Evolutionary conservation across 53 echinoderm and acorn worm species (phyloP).

Genomic region (Holothuria leucospilota): DNA sequence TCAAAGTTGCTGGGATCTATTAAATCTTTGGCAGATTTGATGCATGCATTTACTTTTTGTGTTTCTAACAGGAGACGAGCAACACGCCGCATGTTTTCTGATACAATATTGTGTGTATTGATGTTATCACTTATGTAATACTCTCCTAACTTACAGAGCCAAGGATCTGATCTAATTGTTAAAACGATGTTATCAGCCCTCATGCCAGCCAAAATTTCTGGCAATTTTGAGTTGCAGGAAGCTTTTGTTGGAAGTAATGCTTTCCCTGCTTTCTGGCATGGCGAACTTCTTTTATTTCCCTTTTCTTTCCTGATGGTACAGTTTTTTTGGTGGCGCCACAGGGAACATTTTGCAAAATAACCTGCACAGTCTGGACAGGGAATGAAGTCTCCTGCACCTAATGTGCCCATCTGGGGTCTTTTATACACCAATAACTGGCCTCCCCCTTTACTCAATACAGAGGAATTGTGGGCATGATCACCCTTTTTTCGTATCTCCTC

Average conservation of each 20-base stretch:
- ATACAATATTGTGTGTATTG: neutral
- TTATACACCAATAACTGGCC: too few relatives aligned
- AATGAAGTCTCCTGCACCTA: too few relatives aligned
- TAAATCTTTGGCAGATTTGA: conserved; percentile 8
- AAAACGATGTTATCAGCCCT: conserved; percentile 6
- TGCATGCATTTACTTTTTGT: neutral
- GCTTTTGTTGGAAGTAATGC: neutral
- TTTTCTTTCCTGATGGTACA: too few relatives aligned
- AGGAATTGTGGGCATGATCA: too few relatives aligned
- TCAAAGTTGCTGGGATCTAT: conserved; percentile 1
- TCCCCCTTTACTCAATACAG: too few relatives aligned
- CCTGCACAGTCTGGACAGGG: too few relatives aligned
- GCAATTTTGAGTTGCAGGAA: neutral
- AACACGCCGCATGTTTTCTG: neutral
- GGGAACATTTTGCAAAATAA: too few relatives aligned
- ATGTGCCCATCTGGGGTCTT: too few relatives aligned
- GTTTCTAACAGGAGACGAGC: neutral
- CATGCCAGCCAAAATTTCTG: neutral
- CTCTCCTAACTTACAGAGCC: conserved; percentile 1
- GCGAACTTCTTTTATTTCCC: neutral
- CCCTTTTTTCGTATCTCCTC: too few relatives aligned
- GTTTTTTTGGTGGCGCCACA: too few relatives aligned
- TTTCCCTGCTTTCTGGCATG: neutral
- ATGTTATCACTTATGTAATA: neutral
- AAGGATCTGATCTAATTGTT: neutral